Base-by-base conservation (phyloP, 2,888 invertebrate species). In the Geophilus truncorum region DNA sequence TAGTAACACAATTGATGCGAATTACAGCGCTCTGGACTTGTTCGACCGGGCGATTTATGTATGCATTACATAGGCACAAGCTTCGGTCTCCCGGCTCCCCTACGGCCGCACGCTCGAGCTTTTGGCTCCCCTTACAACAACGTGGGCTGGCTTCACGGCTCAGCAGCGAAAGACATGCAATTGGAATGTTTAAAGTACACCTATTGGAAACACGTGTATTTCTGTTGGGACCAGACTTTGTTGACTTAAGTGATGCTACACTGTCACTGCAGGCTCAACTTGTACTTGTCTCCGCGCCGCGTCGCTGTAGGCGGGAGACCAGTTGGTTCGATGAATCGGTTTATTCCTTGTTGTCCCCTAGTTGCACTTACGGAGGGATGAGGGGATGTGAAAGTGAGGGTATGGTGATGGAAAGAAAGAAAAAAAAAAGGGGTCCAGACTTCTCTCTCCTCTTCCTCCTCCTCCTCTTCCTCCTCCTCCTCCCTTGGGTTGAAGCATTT, bases 1-100 rank as follows among this genome's bases (percentile, higher is more conserved):
- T 70, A 28, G 70, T 70, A 70, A 70, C 70, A 70, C 70, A 70
- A 70, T 70, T 70, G 70, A 70, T 70, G 23, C 23, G 70, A 70
- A 70, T 25, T 25, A 70, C 23, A 9, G 70, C 23, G 70, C 70
- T 25, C 70, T 70, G 70, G 70, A 70, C 70, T 23, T 70, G 70
- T 70, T 70, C 40, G 40, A 28, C 70, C 70, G 28, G 70, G 28
- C 70, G 70, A 70, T 70, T 70, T 70, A 70, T 70, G 70, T 70
- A 70, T 70, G 70, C 70, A 70, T 70, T 70, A 70, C 70, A 28
- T 23, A 28, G 6, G 70, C 40, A 40, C 40, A 15, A 15, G 40
- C 40, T 40, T 40, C 40, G 9, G 40, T 40, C 40, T 40, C 40
- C 40, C 40, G 40, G 3, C 40, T 40, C 40, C 40, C 40, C 40